These are phyloP conservation scores for Peromyscus attwateri DNA, from an alignment of 2,797 vertebrate genomes.

Conservation along the genomic window DNA sequence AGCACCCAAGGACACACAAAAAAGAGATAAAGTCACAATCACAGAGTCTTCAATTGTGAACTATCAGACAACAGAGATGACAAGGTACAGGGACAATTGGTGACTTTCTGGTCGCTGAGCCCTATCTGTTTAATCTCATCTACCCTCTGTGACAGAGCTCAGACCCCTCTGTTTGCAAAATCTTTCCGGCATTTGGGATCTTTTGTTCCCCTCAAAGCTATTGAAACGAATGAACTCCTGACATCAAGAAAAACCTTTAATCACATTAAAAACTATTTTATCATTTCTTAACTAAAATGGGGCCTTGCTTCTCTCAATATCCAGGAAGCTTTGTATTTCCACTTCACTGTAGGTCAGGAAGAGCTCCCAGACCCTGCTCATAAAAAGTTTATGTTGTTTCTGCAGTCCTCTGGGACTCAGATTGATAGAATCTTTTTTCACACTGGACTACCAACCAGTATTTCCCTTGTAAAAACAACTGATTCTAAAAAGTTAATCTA, in stretches of 20 bases:
- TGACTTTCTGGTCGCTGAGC: conserved; percentile 52
- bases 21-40: conserved; percentile 46
- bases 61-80: conserved; percentile 43
- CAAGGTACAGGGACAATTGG: background rate
- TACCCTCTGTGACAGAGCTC: conserved; percentile 34
- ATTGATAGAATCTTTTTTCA: conserved; percentile 27
- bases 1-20: background rate
- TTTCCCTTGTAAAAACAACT: background rate
- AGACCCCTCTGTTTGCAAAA: conserved; percentile 20
- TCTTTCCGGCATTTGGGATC: conserved; percentile 26
- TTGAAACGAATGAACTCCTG: background rate
- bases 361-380: background rate
- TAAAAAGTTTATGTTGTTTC: background rate
- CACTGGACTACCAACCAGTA: conserved; percentile 22
- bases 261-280: background rate
- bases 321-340: background rate
- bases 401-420: background rate
- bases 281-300: background rate
- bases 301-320: background rate
- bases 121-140: conserved; percentile 56
- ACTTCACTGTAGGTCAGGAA: background rate
- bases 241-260: conserved; percentile 11
- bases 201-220: background rate
- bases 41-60: conserved; percentile 52
- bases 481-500: background rate